These are phyloP conservation scores for Vireo griseus DNA, from an alignment of 2,797 vertebrate species.

Conservation along the genomic window DNA sequence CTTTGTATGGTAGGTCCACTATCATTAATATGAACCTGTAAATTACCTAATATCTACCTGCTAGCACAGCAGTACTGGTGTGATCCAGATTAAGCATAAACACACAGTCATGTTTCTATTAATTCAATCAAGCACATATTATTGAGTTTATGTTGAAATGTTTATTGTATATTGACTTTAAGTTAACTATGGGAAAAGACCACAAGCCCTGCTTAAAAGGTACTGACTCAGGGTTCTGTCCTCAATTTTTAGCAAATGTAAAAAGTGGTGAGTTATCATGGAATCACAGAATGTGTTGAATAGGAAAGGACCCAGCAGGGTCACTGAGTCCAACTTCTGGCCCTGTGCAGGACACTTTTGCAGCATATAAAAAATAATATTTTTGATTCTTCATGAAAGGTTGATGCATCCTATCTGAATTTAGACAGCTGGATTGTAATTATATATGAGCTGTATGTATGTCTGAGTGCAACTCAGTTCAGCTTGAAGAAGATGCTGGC, in stretches of 20 bases:
- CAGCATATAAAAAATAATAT: neutral
- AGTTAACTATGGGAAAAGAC: neutral
- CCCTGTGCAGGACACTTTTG: rapidly evolving
- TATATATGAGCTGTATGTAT: neutral
- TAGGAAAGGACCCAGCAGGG: neutral
- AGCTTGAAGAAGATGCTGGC: neutral
- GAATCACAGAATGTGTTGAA: neutral
- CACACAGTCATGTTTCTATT: neutral
- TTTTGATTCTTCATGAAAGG: neutral
- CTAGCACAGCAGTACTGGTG: neutral
- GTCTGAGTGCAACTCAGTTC: neutral
- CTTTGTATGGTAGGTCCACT: neutral
- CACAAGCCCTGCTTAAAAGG: neutral
- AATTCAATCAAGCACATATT: neutral
- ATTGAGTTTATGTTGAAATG: neutral
- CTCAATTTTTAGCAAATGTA: neutral
- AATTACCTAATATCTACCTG: neutral
- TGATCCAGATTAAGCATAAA: neutral
- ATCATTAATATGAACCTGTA: neutral
- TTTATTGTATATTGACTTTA: neutral
- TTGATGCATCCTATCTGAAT: neutral
- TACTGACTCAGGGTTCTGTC: neutral
- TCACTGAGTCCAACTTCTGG: no score
- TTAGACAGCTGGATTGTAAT: neutral
- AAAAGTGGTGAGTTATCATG: neutral